Evolutionary conservation across 2,113 vertebrate species (phyloP).

Genomic region (Rynchops niger): DNA sequence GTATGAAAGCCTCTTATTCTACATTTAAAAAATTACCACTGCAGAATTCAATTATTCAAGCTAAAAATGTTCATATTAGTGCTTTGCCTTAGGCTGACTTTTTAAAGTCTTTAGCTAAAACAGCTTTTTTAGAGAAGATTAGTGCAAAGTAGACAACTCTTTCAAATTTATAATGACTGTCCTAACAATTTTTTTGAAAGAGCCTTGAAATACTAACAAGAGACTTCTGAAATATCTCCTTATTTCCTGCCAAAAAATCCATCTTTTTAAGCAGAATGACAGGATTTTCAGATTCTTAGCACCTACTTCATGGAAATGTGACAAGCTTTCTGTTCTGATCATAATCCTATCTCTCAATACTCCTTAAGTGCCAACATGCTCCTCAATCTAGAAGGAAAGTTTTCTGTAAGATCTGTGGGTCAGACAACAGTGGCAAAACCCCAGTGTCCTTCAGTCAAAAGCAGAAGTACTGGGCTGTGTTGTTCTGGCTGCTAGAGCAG

Average conservation of each 20-base stretch:
- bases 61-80: neutral
- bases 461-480: neutral
- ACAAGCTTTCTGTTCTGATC: neutral
- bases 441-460: neutral
- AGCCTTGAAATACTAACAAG: neutral
- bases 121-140: conserved; percentile 11
- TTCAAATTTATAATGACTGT: neutral
- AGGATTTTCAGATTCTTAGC: neutral
- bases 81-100: neutral
- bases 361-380: neutral
- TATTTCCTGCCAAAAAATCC: neutral
- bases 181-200: neutral
- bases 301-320: neutral
- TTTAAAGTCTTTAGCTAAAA: neutral
- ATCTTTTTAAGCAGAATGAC: neutral
- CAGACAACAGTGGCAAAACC: neutral
- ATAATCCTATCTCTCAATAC: neutral
- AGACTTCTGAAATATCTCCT: neutral
- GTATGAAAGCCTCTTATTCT: neutral
- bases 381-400: neutral
- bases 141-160: conserved; percentile 8
- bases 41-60: neutral
- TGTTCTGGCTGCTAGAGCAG: neutral
- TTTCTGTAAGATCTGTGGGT: neutral
- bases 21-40: neutral